Conservation (phyloP, 1,140 invertebrate genomes). For the Sycophaga agraensis region DNA sequence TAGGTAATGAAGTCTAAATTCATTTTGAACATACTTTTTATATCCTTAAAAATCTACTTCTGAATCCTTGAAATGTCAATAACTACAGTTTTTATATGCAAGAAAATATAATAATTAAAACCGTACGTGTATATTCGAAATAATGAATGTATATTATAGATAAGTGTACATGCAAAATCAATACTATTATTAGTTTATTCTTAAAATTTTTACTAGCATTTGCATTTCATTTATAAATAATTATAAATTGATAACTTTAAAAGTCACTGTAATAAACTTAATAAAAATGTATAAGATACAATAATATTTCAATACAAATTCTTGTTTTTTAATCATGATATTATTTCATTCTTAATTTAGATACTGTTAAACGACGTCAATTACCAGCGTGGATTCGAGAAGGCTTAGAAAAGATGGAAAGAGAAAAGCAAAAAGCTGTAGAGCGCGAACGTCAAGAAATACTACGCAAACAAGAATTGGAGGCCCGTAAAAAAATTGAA, state of each 20-base stretch:
- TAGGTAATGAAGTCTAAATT: conserved; percentile 42
- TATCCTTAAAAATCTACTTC: no score
- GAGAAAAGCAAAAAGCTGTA: conserved; percentile 87
- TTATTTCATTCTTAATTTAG: no score
- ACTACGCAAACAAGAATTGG: conserved; percentile 64
- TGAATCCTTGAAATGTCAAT: no score
- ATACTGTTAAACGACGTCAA: conserved; percentile 87
- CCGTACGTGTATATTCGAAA: no score
- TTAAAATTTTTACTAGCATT: no score
- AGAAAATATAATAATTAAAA: background rate
- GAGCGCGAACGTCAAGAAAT: conserved; percentile 74
- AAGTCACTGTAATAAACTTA: no score
- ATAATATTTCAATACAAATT: background rate
- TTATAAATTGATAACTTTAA: no score
- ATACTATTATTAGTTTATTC: no score
- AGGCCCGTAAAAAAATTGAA: conserved; percentile 65
- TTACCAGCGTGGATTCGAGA: conserved; percentile 95
- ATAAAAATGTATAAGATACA: no score
- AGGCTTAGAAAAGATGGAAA: conserved; percentile 96
- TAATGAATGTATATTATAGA: no score
- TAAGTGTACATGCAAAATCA: no score
- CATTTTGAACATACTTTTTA: conserved; percentile 5
- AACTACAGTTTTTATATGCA: background rate
- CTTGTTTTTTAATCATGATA: background rate
- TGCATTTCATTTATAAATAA: no score